Conservation (phyloP, 2,113 vertebrate species). For the Opisthocomus hoazin region DNA sequence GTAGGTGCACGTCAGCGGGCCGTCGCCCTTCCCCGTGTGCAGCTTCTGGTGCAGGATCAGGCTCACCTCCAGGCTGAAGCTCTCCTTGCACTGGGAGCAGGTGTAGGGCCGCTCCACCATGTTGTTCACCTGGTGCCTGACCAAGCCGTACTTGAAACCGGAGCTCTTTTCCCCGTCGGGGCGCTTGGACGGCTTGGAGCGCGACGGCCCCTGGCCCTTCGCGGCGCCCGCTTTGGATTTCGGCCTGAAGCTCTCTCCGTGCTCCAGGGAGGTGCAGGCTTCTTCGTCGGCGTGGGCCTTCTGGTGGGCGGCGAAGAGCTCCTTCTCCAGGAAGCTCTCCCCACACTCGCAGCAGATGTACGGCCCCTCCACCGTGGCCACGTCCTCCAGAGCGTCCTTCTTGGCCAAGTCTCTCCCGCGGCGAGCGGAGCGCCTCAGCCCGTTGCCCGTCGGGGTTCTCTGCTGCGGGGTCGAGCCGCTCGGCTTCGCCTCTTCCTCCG, state of each 20-base stretch:
- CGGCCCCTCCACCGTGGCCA: conserved; percentile 66
- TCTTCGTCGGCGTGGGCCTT: conserved; percentile 26
- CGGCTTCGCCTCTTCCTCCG: conserved; percentile 53
- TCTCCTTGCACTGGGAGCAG: conserved; percentile 85
- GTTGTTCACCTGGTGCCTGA: conserved; percentile 70
- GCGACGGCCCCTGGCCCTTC: conserved; percentile 66
- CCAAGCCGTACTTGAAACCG: background rate
- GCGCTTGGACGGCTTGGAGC: conserved; percentile 70
- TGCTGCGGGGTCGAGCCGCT: background rate
- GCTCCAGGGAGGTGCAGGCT: conserved; percentile 32
- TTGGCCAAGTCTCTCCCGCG: conserved; percentile 57
- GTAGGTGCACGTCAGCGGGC: conserved; percentile 75
- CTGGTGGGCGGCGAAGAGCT: conserved; percentile 47
- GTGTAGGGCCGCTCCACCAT: conserved; percentile 82
- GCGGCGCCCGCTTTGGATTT: conserved; percentile 56
- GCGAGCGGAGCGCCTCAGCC: conserved; percentile 61
- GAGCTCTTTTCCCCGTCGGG: conserved; percentile 69
- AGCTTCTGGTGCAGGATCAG: conserved; percentile 87
- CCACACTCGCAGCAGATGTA: conserved; percentile 87
- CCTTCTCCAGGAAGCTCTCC: conserved; percentile 78
- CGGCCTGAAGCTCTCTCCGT: background rate
- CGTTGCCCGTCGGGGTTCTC: conserved; percentile 40
- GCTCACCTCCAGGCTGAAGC: conserved; percentile 87
- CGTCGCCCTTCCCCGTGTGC: conserved; percentile 74
- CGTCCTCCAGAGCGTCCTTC: background rate